phyloP scores from a whole-genome alignment of 2,888 invertebrate species.

The Synanthedon formicaeformis region DNA sequence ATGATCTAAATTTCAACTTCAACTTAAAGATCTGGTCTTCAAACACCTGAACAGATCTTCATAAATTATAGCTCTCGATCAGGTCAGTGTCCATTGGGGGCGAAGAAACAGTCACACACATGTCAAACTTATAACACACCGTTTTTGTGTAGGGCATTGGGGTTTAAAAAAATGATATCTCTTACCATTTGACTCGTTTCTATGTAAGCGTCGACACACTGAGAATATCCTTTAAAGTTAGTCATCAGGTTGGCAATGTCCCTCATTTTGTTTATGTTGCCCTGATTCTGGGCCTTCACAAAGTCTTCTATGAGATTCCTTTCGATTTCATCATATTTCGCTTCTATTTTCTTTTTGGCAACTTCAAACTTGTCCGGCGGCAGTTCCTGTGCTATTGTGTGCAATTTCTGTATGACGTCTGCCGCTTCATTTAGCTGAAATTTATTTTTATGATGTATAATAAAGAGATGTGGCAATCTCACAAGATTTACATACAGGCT shows the following conservation, averaged over 20 bases:
- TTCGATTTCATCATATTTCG: conserved; percentile 92
- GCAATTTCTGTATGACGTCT: conserved; percentile 96
- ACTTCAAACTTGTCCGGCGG: conserved; percentile 88
- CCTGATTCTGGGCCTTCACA: conserved; percentile 86
- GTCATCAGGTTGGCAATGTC: conserved; percentile 91
- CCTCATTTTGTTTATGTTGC: conserved; percentile 90
- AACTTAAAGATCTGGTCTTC: too few species aligned
- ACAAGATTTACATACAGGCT: too few species aligned
- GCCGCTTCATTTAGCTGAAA: conserved; percentile 91
- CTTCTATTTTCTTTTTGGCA: conserved; percentile 86
- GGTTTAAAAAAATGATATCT: too few species aligned
- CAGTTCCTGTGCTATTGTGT: conserved; percentile 94
- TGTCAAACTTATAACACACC: too few species aligned
- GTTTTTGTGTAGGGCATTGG: too few species aligned
- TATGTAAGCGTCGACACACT: conserved; percentile 96
- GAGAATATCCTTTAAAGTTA: conserved; percentile 96
- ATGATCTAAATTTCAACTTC: too few species aligned
- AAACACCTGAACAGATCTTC: too few species aligned
- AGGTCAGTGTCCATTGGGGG: too few species aligned
- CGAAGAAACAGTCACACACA: too few species aligned
- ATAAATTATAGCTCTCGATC: too few species aligned
- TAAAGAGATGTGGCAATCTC: neutral
- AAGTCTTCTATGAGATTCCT: conserved; percentile 93
- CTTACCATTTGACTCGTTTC: conserved; percentile 93
- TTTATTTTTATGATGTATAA: neutral